Percentiles rank a stretch among this genome's conserved stretches.
phyloP scores from a whole-genome alignment of 2,888 invertebrate species.

The Ferdinandea cuprea region DNA sequence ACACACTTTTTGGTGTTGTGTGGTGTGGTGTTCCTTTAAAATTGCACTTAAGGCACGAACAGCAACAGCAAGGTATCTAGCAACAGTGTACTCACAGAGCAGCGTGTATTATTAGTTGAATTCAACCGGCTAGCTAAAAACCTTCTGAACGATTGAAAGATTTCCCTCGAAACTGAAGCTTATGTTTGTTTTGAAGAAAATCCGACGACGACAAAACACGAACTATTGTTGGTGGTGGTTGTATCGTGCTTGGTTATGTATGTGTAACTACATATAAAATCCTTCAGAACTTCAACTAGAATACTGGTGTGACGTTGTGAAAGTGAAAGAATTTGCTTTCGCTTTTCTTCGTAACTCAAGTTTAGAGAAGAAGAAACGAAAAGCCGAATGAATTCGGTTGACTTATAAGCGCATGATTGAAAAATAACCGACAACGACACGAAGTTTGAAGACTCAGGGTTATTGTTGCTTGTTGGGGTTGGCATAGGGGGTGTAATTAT shows the following conservation, averaged over 20 bases:
- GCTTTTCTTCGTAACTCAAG: conserved; percentile 50
- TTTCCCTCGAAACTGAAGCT: conserved; percentile 79
- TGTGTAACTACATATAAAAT: conserved; percentile 11
- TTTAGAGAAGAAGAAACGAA: conserved; percentile 3
- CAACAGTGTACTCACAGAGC: conserved; percentile 4
- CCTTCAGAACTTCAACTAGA: neutral
- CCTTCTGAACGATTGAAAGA: conserved; percentile 81
- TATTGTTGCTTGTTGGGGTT: neutral
- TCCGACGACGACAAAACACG: conserved; percentile 29
- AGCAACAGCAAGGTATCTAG: conserved; percentile 39
- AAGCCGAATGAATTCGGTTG: conserved; percentile 35
- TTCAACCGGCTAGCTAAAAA: conserved; percentile 80
- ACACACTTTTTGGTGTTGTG: conserved; percentile 14
- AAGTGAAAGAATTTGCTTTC: conserved; percentile 71
- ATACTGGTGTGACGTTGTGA: conserved; percentile 17
- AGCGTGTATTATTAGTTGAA: conserved; percentile 17
- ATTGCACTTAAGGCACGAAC: conserved; percentile 63
- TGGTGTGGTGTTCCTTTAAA: conserved; percentile 26
- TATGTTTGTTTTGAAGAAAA: conserved; percentile 79
- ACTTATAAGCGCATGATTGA: conserved; percentile 64
- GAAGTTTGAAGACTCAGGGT: conserved; percentile 58
- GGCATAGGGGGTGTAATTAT: conserved; percentile 46
- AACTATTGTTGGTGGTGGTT: conserved; percentile 4
- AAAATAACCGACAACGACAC: conserved; percentile 35
- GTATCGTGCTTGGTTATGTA: conserved; percentile 3